Evolutionary conservation across 2,888 invertebrate species (phyloP).

Genomic region (Polyommatus iphigenia): DNA sequence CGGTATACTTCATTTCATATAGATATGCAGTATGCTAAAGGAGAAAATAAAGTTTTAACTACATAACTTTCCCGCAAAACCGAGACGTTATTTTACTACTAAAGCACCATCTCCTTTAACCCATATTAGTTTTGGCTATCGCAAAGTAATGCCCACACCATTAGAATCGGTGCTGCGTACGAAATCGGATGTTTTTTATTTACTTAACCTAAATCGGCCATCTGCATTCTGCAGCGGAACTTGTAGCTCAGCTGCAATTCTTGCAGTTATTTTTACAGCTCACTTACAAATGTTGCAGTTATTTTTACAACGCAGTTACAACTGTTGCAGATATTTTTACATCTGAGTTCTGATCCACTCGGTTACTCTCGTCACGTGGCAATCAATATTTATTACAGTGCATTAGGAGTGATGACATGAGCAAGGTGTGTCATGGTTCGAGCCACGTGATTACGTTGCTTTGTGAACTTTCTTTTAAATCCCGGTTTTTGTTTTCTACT

Average conservation of each 20-base stretch:
- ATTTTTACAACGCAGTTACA: constrained; percentile 27
- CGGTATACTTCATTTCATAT: no score
- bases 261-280: constrained; percentile 4
- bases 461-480: constrained; percentile 19
- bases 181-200: constrained; percentile 32
- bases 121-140: background rate
- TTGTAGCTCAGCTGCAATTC: background rate
- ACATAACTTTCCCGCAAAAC: no score
- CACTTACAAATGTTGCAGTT: background rate
- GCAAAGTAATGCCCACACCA: background rate
- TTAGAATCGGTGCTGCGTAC: background rate
- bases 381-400: constrained; percentile 45
- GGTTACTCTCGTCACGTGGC: constrained; percentile 38
- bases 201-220: constrained; percentile 29
- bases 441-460: background rate
- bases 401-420: constrained; percentile 35
- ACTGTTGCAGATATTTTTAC: constrained; percentile 32
- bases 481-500: background rate
- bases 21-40: no score
- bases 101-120: no score
- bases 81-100: no score
- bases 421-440: constrained; percentile 23
- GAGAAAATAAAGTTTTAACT: no score
- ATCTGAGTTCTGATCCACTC: constrained; percentile 38
- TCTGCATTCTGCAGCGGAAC: constrained; percentile 8